Conservation (phyloP, 35 echinoderm and acorn worm species). For the Acanthaster planci region DNA sequence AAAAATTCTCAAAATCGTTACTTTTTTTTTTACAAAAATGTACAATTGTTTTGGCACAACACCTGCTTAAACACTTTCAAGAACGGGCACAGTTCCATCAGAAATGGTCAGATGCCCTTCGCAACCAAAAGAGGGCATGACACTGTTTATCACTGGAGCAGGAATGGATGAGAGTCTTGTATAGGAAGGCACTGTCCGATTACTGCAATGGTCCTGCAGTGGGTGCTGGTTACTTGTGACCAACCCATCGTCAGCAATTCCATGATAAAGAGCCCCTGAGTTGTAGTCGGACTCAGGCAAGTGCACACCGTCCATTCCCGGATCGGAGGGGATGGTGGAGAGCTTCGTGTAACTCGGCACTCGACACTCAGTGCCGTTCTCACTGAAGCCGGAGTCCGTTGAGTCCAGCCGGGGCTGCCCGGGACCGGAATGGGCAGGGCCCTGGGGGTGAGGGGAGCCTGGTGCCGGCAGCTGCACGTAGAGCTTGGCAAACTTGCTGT, state of each 20-base stretch:
- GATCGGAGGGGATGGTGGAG: background rate
- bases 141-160: background rate
- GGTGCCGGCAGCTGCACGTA: background rate
- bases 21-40: slow-evolving; percentile 1
- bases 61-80: background rate
- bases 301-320: background rate
- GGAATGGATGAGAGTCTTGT: slow-evolving; percentile 19
- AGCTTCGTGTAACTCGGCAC: background rate
- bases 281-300: background rate
- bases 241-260: background rate
- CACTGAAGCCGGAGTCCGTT: background rate
- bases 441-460: background rate
- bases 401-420: background rate
- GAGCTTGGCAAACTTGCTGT: background rate
- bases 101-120: background rate
- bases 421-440: background rate
- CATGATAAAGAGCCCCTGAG: background rate
- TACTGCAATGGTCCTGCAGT: background rate
- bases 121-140: background rate
- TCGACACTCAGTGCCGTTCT: background rate
- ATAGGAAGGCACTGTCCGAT: background rate
- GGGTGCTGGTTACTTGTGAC: background rate
- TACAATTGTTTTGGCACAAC: background rate
- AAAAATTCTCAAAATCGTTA: too few species aligned
- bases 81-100: background rate